phyloP scores from a whole-genome alignment of 2,113 vertebrate genomes.

The Polyodon spathula region DNA sequence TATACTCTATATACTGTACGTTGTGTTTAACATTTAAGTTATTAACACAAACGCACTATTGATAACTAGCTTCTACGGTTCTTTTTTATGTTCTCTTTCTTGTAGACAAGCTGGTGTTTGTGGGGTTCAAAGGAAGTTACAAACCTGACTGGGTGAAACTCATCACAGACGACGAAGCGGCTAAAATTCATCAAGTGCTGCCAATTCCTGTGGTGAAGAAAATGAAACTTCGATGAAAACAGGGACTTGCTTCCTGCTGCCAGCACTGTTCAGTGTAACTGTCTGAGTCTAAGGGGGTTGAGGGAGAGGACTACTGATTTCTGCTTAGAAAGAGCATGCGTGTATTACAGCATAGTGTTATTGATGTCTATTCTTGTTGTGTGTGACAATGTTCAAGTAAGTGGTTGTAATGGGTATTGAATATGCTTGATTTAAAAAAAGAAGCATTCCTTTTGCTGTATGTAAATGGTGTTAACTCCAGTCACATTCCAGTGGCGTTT shows the following conservation, averaged over 20 bases:
- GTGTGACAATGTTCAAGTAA: conserved; percentile 34
- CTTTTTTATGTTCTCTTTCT: not conserved
- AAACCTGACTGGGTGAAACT: conserved; percentile 68
- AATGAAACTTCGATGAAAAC: conserved; percentile 66
- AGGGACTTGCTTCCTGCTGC: conserved; percentile 21
- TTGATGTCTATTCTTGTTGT: conserved; percentile 27
- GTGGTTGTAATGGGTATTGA: conserved; percentile 32
- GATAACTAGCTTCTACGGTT: not conserved
- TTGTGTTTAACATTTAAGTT: no score
- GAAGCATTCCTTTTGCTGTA: conserved; percentile 29
- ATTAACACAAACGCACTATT: no score
- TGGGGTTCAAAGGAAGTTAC: conserved; percentile 74
- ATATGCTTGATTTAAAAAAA: conserved; percentile 22
- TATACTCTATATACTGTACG: no score
- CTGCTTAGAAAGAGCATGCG: conserved; percentile 28
- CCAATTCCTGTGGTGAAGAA: conserved; percentile 71
- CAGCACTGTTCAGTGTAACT: conserved; percentile 18
- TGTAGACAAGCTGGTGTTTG: conserved; percentile 60
- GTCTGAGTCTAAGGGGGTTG: not conserved
- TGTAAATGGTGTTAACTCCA: conserved; percentile 23
- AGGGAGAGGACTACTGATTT: conserved; percentile 29
- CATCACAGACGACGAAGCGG: conserved; percentile 52
- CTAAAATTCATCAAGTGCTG: conserved; percentile 71
- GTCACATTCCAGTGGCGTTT: conserved; percentile 20
- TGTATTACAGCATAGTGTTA: conserved; percentile 23